These are phyloP conservation scores for Amphiprion clarkii DNA, from an alignment of 2,797 vertebrate genomes.

Conservation along the genomic window DNA sequence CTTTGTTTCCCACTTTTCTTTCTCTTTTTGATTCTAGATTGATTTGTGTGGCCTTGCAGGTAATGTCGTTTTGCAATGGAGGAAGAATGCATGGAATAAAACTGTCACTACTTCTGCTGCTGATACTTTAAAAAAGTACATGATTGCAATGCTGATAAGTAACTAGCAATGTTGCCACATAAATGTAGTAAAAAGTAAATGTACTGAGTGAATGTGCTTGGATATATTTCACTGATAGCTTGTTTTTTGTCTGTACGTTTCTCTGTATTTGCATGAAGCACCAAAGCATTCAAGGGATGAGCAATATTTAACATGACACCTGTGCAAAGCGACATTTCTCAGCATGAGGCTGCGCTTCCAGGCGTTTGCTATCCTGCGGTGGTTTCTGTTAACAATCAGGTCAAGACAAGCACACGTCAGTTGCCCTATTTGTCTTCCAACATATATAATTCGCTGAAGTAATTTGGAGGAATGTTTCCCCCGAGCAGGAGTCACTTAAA, in stretches of 20 bases:
- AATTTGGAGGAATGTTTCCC: conserved; percentile 56
- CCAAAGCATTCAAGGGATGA: not conserved
- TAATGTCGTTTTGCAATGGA: not conserved
- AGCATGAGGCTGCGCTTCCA: conserved; percentile 25
- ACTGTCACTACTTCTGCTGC: too few relatives aligned
- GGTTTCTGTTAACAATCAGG: conserved; percentile 64
- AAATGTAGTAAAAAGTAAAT: too few relatives aligned
- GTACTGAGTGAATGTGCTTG: too few relatives aligned
- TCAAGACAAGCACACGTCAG: conserved; percentile 56
- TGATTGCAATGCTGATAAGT: too few relatives aligned
- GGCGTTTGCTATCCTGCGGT: conserved; percentile 48
- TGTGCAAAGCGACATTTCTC: conserved; percentile 42
- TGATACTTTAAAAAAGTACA: too few relatives aligned
- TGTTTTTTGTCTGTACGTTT: not conserved
- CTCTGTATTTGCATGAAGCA: conserved; percentile 8
- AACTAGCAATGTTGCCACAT: too few relatives aligned
- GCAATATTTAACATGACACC: not conserved
- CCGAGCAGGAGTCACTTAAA: conserved; percentile 21
- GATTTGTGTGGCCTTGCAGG: not conserved
- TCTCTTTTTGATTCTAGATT: not conserved
- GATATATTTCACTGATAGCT: too few relatives aligned
- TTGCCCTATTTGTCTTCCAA: conserved; percentile 45
- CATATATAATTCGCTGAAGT: conserved; percentile 48
- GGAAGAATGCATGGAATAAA: too few relatives aligned
- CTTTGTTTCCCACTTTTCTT: not conserved